Base-by-base conservation (phyloP, 1,140 invertebrate genomes). In the Saccostrea cuccullata region DNA sequence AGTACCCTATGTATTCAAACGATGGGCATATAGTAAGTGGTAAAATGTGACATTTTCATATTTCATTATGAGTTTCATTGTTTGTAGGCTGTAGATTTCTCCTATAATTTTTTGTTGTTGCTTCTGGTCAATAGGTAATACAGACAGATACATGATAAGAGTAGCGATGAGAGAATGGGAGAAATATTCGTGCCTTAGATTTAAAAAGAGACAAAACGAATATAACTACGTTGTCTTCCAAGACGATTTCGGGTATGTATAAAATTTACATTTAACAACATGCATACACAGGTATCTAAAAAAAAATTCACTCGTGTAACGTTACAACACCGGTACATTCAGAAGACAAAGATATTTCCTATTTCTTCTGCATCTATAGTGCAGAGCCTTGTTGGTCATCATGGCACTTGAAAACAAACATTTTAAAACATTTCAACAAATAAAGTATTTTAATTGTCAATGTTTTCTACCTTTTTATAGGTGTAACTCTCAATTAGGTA, bases 401-500 rank as follows among this genome's bases (percentile, higher is more conserved):
- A 36, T 36, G 1, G 30, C 30, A 36, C 30, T 36, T 36, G 30
- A 36, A 36, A 36, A 36, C 30, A 36, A 36, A 36, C 30, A 36
- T 36, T 36, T 36, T 2, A 47, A 47, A 47, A 47, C 47, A 47
- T 47, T 8, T 47, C 47, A 47, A 47, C 47, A 2, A 47, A 9
- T 47, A 2, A 47, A 47, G 47, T 47, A 8, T 47, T 47, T 47
- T 47, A 3, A 6, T 47, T 47, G 40, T 47, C 47, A 13, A 20
- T 60, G 23, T 20, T 77, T 77, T 36, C 30, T 82, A 6, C 55
- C 3, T 84, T 11, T n/a, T 86, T 91, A 9, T 85, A 92, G 92
- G 23, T 92, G 92, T 84, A 92, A 91, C 73, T 92, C 92, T 15
- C 88, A 91, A 26, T 82, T 92, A 6, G 92, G 92, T 20, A 91